These are phyloP conservation scores for Frieseomelitta varia DNA, from an alignment of 1,140 invertebrate species.

Conservation along the genomic window DNA sequence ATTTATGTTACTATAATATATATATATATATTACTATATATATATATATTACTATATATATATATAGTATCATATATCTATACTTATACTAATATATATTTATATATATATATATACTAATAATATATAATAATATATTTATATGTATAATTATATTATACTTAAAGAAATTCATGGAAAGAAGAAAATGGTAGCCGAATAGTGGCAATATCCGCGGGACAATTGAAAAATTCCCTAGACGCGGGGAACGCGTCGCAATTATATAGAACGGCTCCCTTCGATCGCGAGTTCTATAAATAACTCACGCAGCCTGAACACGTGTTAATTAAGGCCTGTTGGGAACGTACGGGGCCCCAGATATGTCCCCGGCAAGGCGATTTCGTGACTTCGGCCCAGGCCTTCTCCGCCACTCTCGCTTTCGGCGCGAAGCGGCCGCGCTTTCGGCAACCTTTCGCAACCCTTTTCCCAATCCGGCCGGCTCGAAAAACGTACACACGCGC, in stretches of 20 bases:
- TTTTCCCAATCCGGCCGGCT: slow-evolving; percentile 67
- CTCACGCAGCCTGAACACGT: slow-evolving; percentile 42
- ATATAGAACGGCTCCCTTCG: slow-evolving; percentile 35
- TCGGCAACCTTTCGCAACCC: slow-evolving; percentile 68
- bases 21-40: neutral
- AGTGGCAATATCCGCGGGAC: neutral
- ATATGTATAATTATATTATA: neutral
- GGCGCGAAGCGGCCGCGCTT: slow-evolving; percentile 57
- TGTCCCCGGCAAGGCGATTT: slow-evolving; percentile 31
- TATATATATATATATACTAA: neutral
- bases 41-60: neutral
- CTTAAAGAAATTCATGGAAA: neutral
- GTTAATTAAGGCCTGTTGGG: slow-evolving; percentile 50
- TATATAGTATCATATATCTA: no score
- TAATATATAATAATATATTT: neutral
- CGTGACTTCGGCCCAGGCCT: slow-evolving; percentile 45
- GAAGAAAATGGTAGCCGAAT: neutral
- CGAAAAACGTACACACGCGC: slow-evolving; percentile 51
- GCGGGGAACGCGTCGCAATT: slow-evolving; percentile 4
- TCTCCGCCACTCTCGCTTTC: slow-evolving; percentile 69
- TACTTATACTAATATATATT: neutral
- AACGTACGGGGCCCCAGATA: slow-evolving; percentile 42
- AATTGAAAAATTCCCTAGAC: slow-evolving; percentile 13
- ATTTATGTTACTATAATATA: no score
- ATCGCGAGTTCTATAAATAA: slow-evolving; percentile 40